phyloP scores from a whole-genome alignment of 2,797 vertebrate genomes.

The Liparis tanakae region DNA sequence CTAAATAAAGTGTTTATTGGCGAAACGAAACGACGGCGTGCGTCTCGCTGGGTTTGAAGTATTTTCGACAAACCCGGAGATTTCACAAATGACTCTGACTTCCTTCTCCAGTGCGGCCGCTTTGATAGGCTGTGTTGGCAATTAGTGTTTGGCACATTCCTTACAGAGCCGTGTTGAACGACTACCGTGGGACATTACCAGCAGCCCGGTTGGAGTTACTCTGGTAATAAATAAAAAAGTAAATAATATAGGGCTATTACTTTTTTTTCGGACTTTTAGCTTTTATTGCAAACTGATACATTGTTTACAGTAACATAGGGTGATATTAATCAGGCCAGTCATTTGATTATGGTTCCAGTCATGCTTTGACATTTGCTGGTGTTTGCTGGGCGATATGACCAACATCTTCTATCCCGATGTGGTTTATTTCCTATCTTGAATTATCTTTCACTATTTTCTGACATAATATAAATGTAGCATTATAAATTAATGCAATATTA shows the following conservation, averaged over 20 bases:
- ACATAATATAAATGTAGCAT: neutral
- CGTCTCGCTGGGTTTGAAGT: conserved; percentile 62
- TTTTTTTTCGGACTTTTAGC: neutral
- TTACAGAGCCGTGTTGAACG: conserved; percentile 44
- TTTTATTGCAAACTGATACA: neutral
- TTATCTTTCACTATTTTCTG: neutral
- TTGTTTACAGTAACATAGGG: neutral
- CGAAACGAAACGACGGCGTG: conserved; percentile 45
- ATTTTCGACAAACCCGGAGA: conserved; percentile 50
- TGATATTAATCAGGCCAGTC: neutral
- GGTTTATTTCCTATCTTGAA: neutral
- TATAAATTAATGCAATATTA: neutral
- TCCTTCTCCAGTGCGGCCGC: conserved; percentile 66
- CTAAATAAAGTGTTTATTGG: conserved; percentile 20
- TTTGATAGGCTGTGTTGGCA: conserved; percentile 74
- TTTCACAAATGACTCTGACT: conserved; percentile 69
- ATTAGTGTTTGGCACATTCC: conserved; percentile 76
- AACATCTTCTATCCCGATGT: neutral
- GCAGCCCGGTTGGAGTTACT: conserved; percentile 6
- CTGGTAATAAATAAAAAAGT: neutral
- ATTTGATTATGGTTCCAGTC: neutral
- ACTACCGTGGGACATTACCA: conserved; percentile 43
- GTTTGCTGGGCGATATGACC: neutral
- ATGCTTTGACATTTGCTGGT: neutral
- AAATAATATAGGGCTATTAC: neutral